Evolutionary conservation across 1,140 invertebrate genomes (phyloP).

Genomic region (Pachypeltis micranthus): DNA sequence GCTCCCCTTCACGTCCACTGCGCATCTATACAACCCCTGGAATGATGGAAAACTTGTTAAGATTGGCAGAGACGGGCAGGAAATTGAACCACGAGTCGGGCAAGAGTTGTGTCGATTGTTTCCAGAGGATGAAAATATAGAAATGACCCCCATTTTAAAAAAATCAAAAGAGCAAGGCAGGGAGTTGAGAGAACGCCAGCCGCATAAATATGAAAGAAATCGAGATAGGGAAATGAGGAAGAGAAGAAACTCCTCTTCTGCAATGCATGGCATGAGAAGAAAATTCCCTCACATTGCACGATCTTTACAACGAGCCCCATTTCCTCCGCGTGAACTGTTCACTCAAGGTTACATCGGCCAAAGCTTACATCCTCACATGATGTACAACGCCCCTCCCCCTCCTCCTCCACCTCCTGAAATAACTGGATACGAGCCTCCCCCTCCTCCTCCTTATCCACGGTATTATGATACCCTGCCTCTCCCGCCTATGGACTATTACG

Average conservation of each 20-base stretch:
- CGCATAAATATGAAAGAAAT: conserved; percentile 30
- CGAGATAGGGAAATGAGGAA: conserved; percentile 33
- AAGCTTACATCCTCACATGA: conserved; percentile 4
- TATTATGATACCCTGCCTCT: conserved; percentile 66
- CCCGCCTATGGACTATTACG: conserved; percentile 43
- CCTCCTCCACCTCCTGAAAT: conserved; percentile 55
- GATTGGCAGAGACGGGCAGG: conserved; percentile 95
- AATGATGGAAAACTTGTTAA: conserved; percentile 98
- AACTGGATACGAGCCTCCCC: conserved; percentile 54
- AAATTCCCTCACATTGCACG: conserved; percentile 35
- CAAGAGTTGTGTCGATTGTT: conserved; percentile 90
- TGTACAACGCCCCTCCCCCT: conserved; percentile 53
- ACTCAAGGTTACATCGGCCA: conserved; percentile 17
- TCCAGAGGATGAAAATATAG: conserved; percentile 83
- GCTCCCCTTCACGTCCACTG: conserved; percentile 79
- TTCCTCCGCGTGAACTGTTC: conserved; percentile 21
- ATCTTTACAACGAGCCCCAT: conserved; percentile 33
- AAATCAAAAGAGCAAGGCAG: conserved; percentile 77
- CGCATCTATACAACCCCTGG: conserved; percentile 93
- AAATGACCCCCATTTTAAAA: conserved; percentile 77
- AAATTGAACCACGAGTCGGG: conserved; percentile 89
- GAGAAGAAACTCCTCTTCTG: conserved; percentile 33
- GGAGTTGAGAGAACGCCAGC: conserved; percentile 31
- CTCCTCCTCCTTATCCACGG: conserved; percentile 46
- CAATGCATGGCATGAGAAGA: conserved; percentile 40